These are phyloP conservation scores for Anastrepha ludens DNA, from an alignment of 1,140 invertebrate genomes.

Conservation along the genomic window DNA sequence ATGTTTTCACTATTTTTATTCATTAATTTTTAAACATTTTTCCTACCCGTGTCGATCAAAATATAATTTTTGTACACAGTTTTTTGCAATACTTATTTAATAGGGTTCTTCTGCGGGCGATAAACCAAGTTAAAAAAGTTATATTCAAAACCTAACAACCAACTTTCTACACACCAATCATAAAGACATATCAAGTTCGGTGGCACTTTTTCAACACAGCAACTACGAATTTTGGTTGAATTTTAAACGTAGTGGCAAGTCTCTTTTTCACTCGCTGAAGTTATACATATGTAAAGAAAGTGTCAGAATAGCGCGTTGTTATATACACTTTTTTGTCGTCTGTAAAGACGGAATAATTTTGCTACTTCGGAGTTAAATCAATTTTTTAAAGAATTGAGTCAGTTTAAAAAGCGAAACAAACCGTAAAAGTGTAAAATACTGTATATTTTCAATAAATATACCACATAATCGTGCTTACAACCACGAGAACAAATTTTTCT, in stretches of 20 bases:
- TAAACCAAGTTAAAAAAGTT: too few relatives aligned
- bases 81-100: too few relatives aligned
- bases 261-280: background rate
- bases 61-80: too few relatives aligned
- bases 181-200: too few relatives aligned
- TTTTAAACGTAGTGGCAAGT: background rate
- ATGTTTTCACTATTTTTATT: too few relatives aligned
- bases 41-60: too few relatives aligned
- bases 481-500: background rate
- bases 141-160: too few relatives aligned
- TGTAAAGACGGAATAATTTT: constrained; percentile 41
- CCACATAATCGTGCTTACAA: background rate
- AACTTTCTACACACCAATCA: too few relatives aligned
- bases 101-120: too few relatives aligned
- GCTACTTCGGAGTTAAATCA: constrained; percentile 23
- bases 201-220: too few relatives aligned
- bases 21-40: too few relatives aligned
- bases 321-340: constrained; percentile 59
- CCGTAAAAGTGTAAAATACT: background rate
- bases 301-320: constrained; percentile 57
- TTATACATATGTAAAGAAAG: constrained; percentile 49
- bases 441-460: background rate
- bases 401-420: background rate
- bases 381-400: background rate
- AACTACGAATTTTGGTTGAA: background rate